These are phyloP conservation scores for Gambusia holbrooki DNA, from an alignment of 2,113 vertebrate species.

Conservation along the genomic window DNA sequence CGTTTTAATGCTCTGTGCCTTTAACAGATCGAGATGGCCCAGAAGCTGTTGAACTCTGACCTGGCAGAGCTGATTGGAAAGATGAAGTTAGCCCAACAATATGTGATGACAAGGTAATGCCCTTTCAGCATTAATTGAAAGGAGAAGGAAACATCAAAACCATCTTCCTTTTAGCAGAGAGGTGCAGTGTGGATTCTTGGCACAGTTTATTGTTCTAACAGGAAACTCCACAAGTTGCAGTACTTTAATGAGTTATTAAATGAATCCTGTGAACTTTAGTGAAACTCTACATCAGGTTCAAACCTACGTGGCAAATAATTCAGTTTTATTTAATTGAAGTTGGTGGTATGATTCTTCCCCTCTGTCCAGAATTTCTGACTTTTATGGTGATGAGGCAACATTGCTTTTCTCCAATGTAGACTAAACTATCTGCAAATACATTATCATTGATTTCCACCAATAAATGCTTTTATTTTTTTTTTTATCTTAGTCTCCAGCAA, in stretches of 20 bases:
- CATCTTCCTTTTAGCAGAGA: too few species aligned
- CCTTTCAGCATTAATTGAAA: not conserved
- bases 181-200: too few species aligned
- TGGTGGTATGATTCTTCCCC: not conserved
- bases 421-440: too few species aligned
- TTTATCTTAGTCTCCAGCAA: conserved; percentile 91
- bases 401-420: too few species aligned
- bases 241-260: too few species aligned
- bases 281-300: too few species aligned
- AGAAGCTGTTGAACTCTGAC: conserved; percentile 98
- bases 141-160: not conserved
- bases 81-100: conserved; percentile 98
- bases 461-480: not conserved
- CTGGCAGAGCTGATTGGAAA: conserved; percentile 95
- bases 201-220: too few species aligned
- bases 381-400: too few species aligned
- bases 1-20: conserved; percentile 4
- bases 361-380: not conserved
- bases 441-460: too few species aligned
- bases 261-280: too few species aligned
- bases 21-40: conserved; percentile 94
- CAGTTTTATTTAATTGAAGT: not conserved
- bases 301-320: not conserved
- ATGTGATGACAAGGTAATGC: conserved; percentile 81
- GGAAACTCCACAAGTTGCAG: too few species aligned